phyloP scores from a whole-genome alignment of 2,797 vertebrate genomes.

The Tenualosa thibaudeaui region DNA sequence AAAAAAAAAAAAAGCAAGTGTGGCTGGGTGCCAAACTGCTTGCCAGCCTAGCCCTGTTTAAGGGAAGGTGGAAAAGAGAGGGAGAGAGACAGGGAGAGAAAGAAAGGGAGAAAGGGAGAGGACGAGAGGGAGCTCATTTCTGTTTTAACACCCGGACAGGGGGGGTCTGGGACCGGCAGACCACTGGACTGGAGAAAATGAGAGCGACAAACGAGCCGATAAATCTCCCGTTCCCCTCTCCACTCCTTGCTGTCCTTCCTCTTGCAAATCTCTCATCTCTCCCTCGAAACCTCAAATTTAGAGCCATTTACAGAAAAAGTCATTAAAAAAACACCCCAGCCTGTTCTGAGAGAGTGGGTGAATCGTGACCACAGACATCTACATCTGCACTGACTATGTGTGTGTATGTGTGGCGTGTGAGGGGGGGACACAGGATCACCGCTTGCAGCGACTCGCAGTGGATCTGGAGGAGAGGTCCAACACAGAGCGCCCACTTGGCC shows the following conservation, averaged over 20 bases:
- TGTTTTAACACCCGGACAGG: conserved; percentile 66
- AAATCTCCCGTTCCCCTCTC: conserved; percentile 45
- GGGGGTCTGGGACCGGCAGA: conserved; percentile 55
- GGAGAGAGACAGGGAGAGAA: conserved; percentile 29
- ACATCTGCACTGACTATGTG: background rate
- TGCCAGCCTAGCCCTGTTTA: conserved; percentile 65
- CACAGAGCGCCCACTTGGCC: background rate
- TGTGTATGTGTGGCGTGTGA: background rate
- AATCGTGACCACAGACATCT: background rate
- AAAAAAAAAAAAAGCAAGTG: conserved; percentile 49
- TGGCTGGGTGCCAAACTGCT: conserved; percentile 46
- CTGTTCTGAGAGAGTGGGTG: background rate
- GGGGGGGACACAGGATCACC: background rate
- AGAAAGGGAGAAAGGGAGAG: background rate
- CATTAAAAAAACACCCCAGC: background rate
- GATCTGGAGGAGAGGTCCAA: background rate
- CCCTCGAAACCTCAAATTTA: conserved; percentile 9
- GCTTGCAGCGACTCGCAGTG: background rate
- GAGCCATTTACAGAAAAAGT: background rate
- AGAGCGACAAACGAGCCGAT: conserved; percentile 58
- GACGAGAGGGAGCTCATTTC: conserved; percentile 61
- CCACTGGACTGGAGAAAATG: conserved; percentile 53
- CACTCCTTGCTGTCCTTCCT: background rate
- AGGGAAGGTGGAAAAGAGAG: conserved; percentile 27
- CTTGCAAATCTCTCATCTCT: background rate